phyloP scores from a whole-genome alignment of 2,113 vertebrate genomes.

The Globicephala melas region DNA sequence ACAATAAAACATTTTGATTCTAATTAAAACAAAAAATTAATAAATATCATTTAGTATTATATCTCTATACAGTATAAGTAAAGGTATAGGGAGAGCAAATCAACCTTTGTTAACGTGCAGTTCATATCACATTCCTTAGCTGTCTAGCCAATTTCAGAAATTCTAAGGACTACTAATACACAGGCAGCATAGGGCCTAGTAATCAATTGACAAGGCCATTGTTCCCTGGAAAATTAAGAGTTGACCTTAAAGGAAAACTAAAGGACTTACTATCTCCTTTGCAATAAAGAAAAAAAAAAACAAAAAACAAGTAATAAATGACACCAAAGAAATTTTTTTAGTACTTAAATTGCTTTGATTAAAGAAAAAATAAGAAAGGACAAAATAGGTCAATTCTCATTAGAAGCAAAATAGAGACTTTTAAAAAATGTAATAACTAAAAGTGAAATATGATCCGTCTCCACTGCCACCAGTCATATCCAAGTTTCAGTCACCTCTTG shows the following conservation, averaged over 20 bases:
- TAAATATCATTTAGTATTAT: neutral
- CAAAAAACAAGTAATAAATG: neutral
- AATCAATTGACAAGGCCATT: neutral
- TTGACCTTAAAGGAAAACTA: neutral
- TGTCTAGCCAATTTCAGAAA: neutral
- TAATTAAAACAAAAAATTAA: neutral
- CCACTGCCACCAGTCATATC: neutral
- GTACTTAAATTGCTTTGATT: neutral
- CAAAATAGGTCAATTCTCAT: neutral
- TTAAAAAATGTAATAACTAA: neutral
- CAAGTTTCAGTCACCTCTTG: neutral
- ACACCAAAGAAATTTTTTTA: neutral
- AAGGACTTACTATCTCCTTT: neutral
- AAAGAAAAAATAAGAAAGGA: neutral
- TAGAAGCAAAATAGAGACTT: neutral
- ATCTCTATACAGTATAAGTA: neutral
- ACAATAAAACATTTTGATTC: neutral
- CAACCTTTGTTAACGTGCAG: neutral
- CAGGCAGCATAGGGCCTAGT: neutral
- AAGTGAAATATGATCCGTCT: neutral
- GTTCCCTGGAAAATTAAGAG: neutral
- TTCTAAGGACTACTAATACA: neutral
- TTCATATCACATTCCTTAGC: neutral
- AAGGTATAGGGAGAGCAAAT: neutral
- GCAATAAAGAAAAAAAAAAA: neutral